phyloP scores from a whole-genome alignment of 1,140 invertebrate genomes.

The Megalopta genalis region DNA sequence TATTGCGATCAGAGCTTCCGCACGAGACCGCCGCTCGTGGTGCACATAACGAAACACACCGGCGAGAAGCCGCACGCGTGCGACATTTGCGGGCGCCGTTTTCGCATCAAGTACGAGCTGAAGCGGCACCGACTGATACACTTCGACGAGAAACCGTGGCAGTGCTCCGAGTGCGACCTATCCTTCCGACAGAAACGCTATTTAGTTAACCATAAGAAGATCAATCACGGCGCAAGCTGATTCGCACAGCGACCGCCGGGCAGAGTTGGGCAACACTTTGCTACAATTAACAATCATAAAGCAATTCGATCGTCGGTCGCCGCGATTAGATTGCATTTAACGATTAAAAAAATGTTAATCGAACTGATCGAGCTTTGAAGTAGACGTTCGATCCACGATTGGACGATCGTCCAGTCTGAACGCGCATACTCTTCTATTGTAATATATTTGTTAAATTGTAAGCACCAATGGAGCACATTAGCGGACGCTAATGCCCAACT shows the following conservation, averaged over 20 bases:
- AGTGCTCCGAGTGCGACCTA: slow-evolving; percentile 74
- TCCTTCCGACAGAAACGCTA: slow-evolving; percentile 79
- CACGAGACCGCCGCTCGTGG: slow-evolving; percentile 80
- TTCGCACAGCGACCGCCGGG: background rate
- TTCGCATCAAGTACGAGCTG: slow-evolving; percentile 83
- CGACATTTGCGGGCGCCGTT: slow-evolving; percentile 82
- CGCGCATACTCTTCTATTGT: too few species aligned
- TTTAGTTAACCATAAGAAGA: slow-evolving; percentile 77
- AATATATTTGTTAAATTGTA: too few species aligned
- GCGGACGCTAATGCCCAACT: too few species aligned
- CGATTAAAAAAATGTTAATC: too few species aligned
- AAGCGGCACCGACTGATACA: slow-evolving; percentile 81
- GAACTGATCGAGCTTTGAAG: too few species aligned
- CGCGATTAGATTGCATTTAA: too few species aligned
- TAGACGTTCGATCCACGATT: too few species aligned
- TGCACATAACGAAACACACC: slow-evolving; percentile 84
- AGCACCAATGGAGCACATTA: too few species aligned
- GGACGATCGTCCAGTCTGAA: too few species aligned
- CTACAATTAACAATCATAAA: too few species aligned
- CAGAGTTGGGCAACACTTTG: too few species aligned
- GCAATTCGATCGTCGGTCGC: too few species aligned
- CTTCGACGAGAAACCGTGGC: slow-evolving; percentile 80
- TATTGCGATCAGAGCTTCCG: slow-evolving; percentile 84
- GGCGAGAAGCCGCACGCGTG: slow-evolving; percentile 85
- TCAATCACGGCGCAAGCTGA: slow-evolving; percentile 69